These are phyloP conservation scores for Leptura quadrifasciata DNA, from an alignment of 2,888 invertebrate genomes.

Conservation along the genomic window DNA sequence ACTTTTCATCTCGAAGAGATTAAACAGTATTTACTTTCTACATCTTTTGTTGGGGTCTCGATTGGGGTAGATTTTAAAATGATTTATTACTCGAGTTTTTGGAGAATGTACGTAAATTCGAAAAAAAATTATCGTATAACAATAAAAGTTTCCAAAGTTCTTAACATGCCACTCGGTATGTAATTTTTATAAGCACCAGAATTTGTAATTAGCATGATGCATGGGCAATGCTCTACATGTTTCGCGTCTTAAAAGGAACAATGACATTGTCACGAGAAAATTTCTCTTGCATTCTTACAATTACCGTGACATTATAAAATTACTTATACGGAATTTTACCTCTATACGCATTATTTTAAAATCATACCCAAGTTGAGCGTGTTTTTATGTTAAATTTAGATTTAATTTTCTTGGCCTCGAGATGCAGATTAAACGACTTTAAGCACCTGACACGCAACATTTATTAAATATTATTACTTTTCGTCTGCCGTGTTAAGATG, in stretches of 20 bases:
- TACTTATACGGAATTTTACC: slow-evolving; percentile 20
- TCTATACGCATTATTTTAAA: slow-evolving; percentile 19
- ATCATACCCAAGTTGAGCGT: slow-evolving; percentile 6
- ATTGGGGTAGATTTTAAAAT: too few relatives aligned
- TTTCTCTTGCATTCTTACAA: slow-evolving; percentile 17
- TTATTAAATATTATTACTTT: slow-evolving; percentile 2
- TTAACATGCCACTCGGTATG: neutral
- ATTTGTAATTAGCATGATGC: slow-evolving; percentile 25
- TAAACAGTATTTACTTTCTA: too few relatives aligned
- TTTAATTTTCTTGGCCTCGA: slow-evolving; percentile 17
- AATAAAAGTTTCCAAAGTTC: too few relatives aligned
- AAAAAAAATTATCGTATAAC: too few relatives aligned
- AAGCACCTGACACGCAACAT: neutral
- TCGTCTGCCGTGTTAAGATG: neutral
- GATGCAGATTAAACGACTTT: slow-evolving; percentile 15
- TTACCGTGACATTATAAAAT: slow-evolving; percentile 28
- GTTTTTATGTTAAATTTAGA: slow-evolving; percentile 10
- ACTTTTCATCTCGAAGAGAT: too few relatives aligned
- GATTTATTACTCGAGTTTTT: too few relatives aligned
- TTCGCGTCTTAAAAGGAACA: slow-evolving; percentile 22
- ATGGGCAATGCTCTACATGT: slow-evolving; percentile 29
- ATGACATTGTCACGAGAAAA: slow-evolving; percentile 12
- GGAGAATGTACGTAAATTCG: too few relatives aligned
- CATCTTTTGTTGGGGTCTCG: too few relatives aligned
- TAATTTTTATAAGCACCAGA: slow-evolving; percentile 6